Base-by-base conservation (phyloP, 2,888 invertebrate genomes). In the Ceramica pisi region DNA sequence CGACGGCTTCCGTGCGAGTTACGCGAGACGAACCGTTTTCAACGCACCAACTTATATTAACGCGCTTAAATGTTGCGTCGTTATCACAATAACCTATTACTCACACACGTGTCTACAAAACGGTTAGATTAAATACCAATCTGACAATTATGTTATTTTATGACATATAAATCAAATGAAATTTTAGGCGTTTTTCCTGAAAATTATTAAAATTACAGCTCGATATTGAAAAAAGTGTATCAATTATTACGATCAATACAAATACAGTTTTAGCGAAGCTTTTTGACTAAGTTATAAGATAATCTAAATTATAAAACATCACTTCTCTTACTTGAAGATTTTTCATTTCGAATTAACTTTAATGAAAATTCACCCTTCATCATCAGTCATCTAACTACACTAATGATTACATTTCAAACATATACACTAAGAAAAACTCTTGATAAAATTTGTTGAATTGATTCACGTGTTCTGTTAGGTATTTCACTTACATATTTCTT, bases 1-100 rank as follows among this genome's bases (percentile, higher is more conserved):
- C 70, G 87, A 86, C 86, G 81, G 88, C 90, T 90, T 86, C 90
- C 88, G 90, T 78, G 84, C 80, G 81, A 81, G 81, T 89, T 87
- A 88, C 86, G 86, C 83, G 61, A 71, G 80, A 85, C 78, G 70
- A 64, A 69, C 66, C 78, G 67, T 75, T 76, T 72, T 68, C 50
- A 70, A 76, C 69, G 69, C 62, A 62, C 65, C 41, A 67, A 75
- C 73, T 78, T 68, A 48, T 57, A 66, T 64, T 61, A 69, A 61
- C 62, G 63, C 74, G 53, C 60, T 65, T 67, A 41, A 65, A 66
- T 70, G 46, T 59, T 64, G 65, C 44, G 64, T 9, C 19, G 51
- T 65, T 71, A 62, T 66, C 41, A 41, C 12, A 41, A 41, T 4
- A n/a, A n/a, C n/a, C n/a, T n/a, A n/a, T n/a, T n/a, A n/a, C n/a